phyloP scores from a whole-genome alignment of 1,140 invertebrate species.

The Heliothis virescens region DNA sequence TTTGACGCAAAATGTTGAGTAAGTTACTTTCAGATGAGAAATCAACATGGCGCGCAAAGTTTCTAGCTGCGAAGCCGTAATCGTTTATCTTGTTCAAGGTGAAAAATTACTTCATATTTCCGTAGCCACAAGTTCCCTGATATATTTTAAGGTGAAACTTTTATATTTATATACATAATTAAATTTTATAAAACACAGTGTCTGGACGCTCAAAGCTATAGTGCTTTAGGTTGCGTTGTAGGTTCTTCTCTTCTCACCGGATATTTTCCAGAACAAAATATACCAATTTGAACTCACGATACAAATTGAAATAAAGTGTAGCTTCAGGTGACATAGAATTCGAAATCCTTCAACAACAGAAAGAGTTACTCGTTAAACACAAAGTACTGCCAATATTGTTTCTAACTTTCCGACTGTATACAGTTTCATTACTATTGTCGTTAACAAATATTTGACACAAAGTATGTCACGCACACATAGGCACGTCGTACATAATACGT shows the following conservation, averaged over 20 bases:
- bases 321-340: too few species aligned
- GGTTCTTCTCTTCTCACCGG: too few species aligned
- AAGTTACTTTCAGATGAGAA: slow-evolving; percentile 27
- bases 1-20: background rate
- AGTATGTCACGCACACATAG: background rate
- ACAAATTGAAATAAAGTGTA: too few species aligned
- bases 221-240: background rate
- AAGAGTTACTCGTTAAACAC: too few species aligned
- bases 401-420: too few species aligned
- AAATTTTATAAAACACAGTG: slow-evolving; percentile 15
- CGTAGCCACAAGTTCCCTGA: slow-evolving; percentile 29
- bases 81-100: slow-evolving; percentile 49
- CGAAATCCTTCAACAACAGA: too few species aligned
- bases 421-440: too few species aligned
- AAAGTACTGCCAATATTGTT: too few species aligned
- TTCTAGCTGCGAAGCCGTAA: slow-evolving; percentile 27
- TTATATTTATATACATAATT: slow-evolving; percentile 26
- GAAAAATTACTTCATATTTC: slow-evolving; percentile 47
- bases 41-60: slow-evolving; percentile 30
- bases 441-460: background rate
- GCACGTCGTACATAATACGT: too few species aligned
- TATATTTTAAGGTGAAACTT: slow-evolving; percentile 29
- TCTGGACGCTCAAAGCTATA: slow-evolving; percentile 2
- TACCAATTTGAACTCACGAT: too few species aligned
- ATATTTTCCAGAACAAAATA: too few species aligned